These are phyloP conservation scores for Polyommatus icarus DNA, from an alignment of 2,888 invertebrate species.

Conservation along the genomic window DNA sequence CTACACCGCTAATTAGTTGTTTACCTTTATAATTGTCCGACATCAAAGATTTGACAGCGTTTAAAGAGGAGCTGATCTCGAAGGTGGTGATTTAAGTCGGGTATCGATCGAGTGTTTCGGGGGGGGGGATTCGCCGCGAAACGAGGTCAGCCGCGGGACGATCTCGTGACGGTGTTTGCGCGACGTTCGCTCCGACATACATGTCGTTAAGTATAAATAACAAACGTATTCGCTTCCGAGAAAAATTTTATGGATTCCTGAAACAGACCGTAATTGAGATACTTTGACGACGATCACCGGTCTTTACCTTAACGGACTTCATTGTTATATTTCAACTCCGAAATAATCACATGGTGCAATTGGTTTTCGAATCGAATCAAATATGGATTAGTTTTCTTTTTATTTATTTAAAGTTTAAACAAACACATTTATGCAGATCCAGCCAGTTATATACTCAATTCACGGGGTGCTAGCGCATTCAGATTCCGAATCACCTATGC, in stretches of 20 bases:
- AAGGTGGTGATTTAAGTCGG: slow-evolving; percentile 72
- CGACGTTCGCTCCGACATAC: slow-evolving; percentile 54
- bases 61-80: slow-evolving; percentile 44
- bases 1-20: slow-evolving; percentile 65
- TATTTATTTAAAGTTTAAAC: neutral
- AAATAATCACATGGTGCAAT: neutral
- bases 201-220: slow-evolving; percentile 42
- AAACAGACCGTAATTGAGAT: neutral
- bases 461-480: neutral
- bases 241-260: slow-evolving; percentile 37
- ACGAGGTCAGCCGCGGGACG: slow-evolving; percentile 64
- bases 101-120: slow-evolving; percentile 69
- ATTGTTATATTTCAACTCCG: neutral
- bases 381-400: neutral
- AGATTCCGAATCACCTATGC: neutral
- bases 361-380: neutral
- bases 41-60: slow-evolving; percentile 32
- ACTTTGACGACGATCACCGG: neutral
- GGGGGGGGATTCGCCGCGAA: slow-evolving; percentile 58
- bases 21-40: slow-evolving; percentile 56
- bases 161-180: slow-evolving; percentile 58
- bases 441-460: neutral
- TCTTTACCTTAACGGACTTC: neutral
- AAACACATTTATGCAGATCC: neutral
- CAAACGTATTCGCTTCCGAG: slow-evolving; percentile 27